Base-by-base conservation (phyloP, 64 coral and sea anemone species). In the Porites lutea region DNA sequence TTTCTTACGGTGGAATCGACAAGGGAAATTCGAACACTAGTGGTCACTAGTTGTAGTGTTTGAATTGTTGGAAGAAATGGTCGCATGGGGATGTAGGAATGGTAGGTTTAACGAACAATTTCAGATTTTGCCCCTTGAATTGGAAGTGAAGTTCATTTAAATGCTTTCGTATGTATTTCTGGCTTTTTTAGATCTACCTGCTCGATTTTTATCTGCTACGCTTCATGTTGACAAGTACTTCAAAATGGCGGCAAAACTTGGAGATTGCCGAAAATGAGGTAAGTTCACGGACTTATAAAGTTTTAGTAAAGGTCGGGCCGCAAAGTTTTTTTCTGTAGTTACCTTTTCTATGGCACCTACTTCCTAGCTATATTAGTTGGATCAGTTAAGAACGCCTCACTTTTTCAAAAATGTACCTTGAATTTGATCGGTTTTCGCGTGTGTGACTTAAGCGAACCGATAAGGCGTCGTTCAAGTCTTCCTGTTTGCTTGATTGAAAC, bases 161-260 rank as follows among this genome's bases (percentile, higher is more conserved):
- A 37, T 37, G 27, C 27, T 37, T 37, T 37, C 27, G 27, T 37
- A 37, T 1, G 77, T 60, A 80, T 61, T 80, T 80, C 52, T 44
- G 77, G 59, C 77, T 52, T 53, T 80, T 61, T 61, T 61, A 80
- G 53, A 80, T 80, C 77, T 60, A 59, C 49, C 55, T 80, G 77
- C 77, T 80, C 20, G 53, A 80, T 80, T 80, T 61, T 37, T 61
- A 80, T 80, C 77, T 80, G 55, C 19, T 60, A 80, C 53, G 54
- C 77, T 80, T 80, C 77, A 59, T 80, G 21, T 61, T 60, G 77
- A 80, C 53, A 44, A 80, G 23, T 61, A 52, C 77, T 52, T 80
- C 22, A 80, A 46, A 80, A 62, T 61, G 54, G 77, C 55, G 77
- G 77, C 55, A 52, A 80, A 80, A 80, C n/a, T 62, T 80, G 77